phyloP scores from a whole-genome alignment of 53 echinoderm and acorn worm species.

The Holothuria scabra region DNA sequence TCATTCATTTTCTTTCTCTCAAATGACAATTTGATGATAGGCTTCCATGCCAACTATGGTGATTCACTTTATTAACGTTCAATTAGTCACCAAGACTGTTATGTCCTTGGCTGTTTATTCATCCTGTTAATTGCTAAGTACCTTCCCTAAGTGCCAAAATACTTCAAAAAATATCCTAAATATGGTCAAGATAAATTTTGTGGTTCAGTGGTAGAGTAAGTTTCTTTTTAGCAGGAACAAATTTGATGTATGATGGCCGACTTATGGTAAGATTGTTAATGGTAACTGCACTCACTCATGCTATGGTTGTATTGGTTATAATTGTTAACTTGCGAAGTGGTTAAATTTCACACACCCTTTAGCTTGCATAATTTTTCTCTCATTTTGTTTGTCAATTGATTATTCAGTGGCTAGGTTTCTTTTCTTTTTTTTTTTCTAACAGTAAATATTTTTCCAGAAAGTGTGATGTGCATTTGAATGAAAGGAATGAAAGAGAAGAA shows the following conservation, averaged over 20 bases:
- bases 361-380: too few species aligned
- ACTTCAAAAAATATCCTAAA: slow-evolving; percentile 1
- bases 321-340: too few species aligned
- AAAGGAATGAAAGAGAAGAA: too few species aligned
- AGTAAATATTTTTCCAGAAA: too few species aligned
- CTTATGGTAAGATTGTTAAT: not conserved
- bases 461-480: too few species aligned
- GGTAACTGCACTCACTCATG: too few species aligned
- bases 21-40: slow-evolving; percentile 28
- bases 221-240: slow-evolving; percentile 6
- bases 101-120: slow-evolving; percentile 33
- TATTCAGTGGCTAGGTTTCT: too few species aligned
- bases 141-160: slow-evolving; percentile 37
- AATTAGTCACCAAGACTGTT: slow-evolving; percentile 48
- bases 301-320: too few species aligned
- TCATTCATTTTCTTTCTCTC: not conserved
- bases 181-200: not conserved
- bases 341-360: too few species aligned
- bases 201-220: not conserved
- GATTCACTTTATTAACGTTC: slow-evolving; percentile 52
- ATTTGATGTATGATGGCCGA: slow-evolving; percentile 11
- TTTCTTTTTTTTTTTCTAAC: too few species aligned
- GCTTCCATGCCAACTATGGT: slow-evolving; percentile 8
- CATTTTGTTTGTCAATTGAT: too few species aligned
- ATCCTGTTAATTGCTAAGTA: slow-evolving; percentile 48